Base-by-base conservation (phyloP, 2,888 invertebrate species). In the Ectobius pallidus region DNA sequence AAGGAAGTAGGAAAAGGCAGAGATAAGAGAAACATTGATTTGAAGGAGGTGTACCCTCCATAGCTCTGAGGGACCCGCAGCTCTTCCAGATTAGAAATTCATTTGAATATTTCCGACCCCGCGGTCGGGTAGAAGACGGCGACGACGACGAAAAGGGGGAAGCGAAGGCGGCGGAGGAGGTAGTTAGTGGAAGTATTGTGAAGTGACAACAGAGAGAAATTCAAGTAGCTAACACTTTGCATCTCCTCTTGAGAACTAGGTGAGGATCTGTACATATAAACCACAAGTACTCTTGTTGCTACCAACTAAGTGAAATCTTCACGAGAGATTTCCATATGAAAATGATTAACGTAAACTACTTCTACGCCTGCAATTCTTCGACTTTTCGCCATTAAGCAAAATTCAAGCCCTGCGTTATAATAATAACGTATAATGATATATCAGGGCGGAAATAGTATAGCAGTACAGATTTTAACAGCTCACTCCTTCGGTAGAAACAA, bases 21-120 rank as follows among this genome's bases (percentile, higher is more conserved):
- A 63, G 34, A 34, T n/a, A 20, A 63, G 39, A 30, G 25, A 63
- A 27, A 63, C 16, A 20, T 18, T 2, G 20, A 34, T 3, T 14
- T 63, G 63, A 63, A 27, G 30, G 27, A 27, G 27, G 61, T 11
- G n/a, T 61, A 44, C 20, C n/a, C n/a, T n/a, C n/a, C n/a, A n/a
- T n/a, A n/a, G n/a, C n/a, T n/a, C n/a, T 34, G 34, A 27, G 67
- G 44, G 70, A 42, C 74, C 65, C 71, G 69, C 69, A 52, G 73
- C 79, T 75, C 77, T 78, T 78, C 46, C 79, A 83, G 84, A 84
- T 84, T 84, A 83, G 83, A 84, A 84, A 84, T 83, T 84, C 83
- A 84, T 84, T 84, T 83, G 83, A 84, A 84, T 84, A 83, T 83
- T 84, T 83, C 81, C 81, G 81, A 80, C 80, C 78, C 77, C 77